A percentile compares a stretch with the other conserved stretches of the same genome.
Conservation (phyloP, 2,113 vertebrate genomes). For the Microcebus ravelobensis region DNA sequence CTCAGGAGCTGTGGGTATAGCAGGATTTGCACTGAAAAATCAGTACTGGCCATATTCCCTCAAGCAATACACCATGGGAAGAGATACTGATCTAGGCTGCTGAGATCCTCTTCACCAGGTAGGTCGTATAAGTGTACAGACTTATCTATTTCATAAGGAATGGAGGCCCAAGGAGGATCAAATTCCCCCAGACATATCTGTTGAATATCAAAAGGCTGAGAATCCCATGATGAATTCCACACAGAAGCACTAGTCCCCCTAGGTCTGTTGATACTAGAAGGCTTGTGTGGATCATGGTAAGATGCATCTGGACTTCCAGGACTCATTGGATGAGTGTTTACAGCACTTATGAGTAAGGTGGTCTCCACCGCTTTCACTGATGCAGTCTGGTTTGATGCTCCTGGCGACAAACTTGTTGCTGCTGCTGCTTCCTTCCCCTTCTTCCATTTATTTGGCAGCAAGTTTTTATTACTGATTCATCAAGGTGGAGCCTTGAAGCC, state of each 20-base stretch:
- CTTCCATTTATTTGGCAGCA: not conserved
- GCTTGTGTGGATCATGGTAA: rapidly evolving
- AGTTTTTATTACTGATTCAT: not conserved
- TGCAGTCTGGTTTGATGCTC: rapidly evolving
- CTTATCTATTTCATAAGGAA: not conserved
- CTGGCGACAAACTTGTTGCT: not conserved
- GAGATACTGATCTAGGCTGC: not conserved
- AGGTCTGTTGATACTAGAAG: rapidly evolving
- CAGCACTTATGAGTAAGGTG: rapidly evolving
- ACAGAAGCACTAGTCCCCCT: not conserved
- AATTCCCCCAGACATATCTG: not conserved
- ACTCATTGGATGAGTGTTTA: rapidly evolving
- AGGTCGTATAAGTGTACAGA: not conserved
- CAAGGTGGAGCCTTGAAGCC: no score
- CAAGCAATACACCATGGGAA: not conserved
- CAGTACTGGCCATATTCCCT: rapidly evolving
- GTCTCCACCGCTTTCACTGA: not conserved
- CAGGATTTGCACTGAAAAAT: rapidly evolving
- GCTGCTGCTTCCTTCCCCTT: not conserved
- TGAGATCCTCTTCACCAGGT: not conserved
- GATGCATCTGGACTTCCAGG: rapidly evolving
- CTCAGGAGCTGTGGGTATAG: no score
- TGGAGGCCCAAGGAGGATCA: not conserved
- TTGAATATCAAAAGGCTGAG: not conserved
- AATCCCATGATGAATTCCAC: not conserved